Percentiles rank a stretch among this genome's conserved stretches.
Evolutionary conservation across 2,888 invertebrate genomes (phyloP).

Genomic region (Polyommatus icarus): DNA sequence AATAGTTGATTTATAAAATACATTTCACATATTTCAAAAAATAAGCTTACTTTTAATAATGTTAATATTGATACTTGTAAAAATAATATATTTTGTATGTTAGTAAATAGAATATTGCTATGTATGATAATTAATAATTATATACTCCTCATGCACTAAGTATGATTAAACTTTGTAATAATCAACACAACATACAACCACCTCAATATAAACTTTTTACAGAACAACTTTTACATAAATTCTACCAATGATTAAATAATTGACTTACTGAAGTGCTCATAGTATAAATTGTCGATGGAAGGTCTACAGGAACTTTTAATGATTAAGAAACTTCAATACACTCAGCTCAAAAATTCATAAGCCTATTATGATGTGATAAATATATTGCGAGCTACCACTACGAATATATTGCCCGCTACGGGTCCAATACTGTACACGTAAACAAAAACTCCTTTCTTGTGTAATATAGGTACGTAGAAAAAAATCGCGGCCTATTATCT

Average conservation of each 20-base stretch:
- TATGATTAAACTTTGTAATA: neutral
- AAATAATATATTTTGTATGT: neutral
- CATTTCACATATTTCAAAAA: neutral
- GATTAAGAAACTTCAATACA: neutral
- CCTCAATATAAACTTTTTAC: neutral
- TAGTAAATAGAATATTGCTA: conserved; percentile 1
- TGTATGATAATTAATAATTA: neutral
- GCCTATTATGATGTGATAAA: neutral
- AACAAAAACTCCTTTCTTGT: neutral
- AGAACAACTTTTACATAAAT: neutral
- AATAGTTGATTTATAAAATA: neutral
- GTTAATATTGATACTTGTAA: neutral
- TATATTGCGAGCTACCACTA: conserved; percentile 15
- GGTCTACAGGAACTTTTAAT: neutral
- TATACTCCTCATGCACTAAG: neutral
- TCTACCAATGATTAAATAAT: neutral
- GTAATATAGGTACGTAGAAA: neutral
- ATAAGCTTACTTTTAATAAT: neutral
- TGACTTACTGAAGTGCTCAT: neutral
- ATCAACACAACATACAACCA: conserved; percentile 12
- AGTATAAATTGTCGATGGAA: neutral
- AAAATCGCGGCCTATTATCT: neutral
- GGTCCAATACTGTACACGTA: neutral
- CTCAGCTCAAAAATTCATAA: neutral
- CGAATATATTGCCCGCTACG: neutral